Conservation (phyloP, 2,888 invertebrate species). For the Melanostoma scalare region DNA sequence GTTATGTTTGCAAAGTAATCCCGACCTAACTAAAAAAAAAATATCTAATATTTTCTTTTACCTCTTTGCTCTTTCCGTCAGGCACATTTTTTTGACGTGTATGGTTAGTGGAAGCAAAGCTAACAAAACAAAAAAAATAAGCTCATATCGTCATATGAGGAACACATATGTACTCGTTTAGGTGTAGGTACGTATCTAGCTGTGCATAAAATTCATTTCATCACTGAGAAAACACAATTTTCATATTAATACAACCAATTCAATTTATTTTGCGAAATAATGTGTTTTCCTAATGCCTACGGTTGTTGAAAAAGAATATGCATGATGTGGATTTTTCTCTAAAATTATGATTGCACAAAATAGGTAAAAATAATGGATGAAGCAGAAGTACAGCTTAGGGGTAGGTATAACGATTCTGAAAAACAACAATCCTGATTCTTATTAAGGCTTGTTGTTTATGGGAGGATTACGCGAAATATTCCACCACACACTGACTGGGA, state of each 20-base stretch:
- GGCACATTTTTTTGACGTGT: background rate
- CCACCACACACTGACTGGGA: too few species aligned
- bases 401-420: too few species aligned
- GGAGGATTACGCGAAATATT: too few species aligned
- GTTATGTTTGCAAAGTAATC: conserved; percentile 38
- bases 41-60: conserved; percentile 6
- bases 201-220: conserved; percentile 39
- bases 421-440: too few species aligned
- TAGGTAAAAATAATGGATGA: background rate
- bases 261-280: conserved; percentile 39
- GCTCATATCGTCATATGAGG: conserved; percentile 6
- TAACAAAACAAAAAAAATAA: background rate
- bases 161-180: background rate
- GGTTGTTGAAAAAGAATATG: conserved; percentile 37
- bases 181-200: background rate
- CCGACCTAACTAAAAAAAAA: conserved; percentile 3
- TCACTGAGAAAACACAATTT: conserved; percentile 41
- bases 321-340: conserved; percentile 30
- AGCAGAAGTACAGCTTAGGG: too few species aligned
- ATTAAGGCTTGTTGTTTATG: too few species aligned
- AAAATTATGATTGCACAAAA: conserved; percentile 18
- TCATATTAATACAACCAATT: conserved; percentile 39
- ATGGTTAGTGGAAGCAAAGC: background rate
- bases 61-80: conserved; percentile 1
- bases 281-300: conserved; percentile 24